Evolutionary conservation across 2,888 invertebrate genomes (phyloP).

Genomic region (Deroplatys truncata): DNA sequence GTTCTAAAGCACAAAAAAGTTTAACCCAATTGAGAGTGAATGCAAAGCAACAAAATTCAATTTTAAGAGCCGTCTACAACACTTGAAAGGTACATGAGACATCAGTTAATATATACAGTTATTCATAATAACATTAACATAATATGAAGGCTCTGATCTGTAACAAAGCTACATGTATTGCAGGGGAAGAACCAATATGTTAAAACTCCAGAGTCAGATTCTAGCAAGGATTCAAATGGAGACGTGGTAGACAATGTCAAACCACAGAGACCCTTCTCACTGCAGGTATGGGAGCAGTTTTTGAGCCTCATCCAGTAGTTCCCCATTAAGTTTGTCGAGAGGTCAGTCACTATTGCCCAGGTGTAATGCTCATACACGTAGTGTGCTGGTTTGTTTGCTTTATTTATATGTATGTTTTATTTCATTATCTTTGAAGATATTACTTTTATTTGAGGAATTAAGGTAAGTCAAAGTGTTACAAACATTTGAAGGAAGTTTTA

Average conservation of each 20-base stretch:
- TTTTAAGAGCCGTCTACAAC: background rate
- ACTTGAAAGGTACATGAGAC: background rate
- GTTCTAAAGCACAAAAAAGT: background rate
- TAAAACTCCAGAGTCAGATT: constrained; percentile 37
- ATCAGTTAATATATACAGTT: background rate
- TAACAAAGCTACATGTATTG: background rate
- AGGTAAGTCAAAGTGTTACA: background rate
- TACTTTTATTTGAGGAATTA: background rate
- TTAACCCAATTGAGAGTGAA: background rate
- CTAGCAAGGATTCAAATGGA: constrained; percentile 31
- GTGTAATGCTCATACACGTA: background rate
- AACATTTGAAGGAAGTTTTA: background rate
- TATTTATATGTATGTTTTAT: too few relatives aligned
- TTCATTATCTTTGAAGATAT: background rate
- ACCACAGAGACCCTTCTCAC: constrained; percentile 56
- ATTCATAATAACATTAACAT: background rate
- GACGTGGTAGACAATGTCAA: constrained; percentile 37
- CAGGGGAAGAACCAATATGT: constrained; percentile 28
- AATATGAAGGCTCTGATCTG: background rate
- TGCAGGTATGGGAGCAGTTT: constrained; percentile 49
- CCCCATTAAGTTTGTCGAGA: background rate
- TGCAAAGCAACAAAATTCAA: background rate
- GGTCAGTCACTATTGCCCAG: background rate
- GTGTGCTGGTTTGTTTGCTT: background rate
- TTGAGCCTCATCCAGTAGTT: background rate